Percentiles rank a stretch among this genome's conserved stretches.
phyloP scores from a whole-genome alignment of 2,888 invertebrate species.

The Melanotus villosus region DNA sequence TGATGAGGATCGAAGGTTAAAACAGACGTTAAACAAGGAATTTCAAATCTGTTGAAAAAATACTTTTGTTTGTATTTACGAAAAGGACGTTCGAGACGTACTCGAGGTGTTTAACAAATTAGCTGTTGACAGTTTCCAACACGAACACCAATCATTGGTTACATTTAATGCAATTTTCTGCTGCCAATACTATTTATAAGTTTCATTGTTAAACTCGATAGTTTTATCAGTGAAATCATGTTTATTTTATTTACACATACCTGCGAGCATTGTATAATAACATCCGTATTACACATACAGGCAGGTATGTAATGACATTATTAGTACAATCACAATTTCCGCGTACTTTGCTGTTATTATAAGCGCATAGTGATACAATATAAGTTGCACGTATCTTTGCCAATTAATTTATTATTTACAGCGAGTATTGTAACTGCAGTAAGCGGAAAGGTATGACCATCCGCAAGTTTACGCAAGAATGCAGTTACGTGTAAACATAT shows the following conservation, averaged over 20 bases:
- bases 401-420: constrained; percentile 36
- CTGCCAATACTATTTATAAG: constrained; percentile 24
- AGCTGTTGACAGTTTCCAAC: constrained; percentile 14
- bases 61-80: constrained; percentile 18
- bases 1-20: constrained; percentile 25
- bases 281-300: constrained; percentile 49
- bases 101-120: constrained; percentile 26
- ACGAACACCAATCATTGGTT: constrained; percentile 9
- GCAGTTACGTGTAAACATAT: neutral
- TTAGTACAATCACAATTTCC: constrained; percentile 48
- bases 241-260: constrained; percentile 35
- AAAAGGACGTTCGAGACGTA: constrained; percentile 16
- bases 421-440: neutral
- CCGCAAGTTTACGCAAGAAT: constrained; percentile 15
- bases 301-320: constrained; percentile 47
- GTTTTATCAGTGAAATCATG: constrained; percentile 8
- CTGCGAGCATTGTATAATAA: constrained; percentile 37
- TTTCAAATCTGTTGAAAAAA: constrained; percentile 24
- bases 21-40: constrained; percentile 21
- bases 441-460: constrained; percentile 18
- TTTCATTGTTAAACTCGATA: constrained; percentile 16
- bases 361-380: constrained; percentile 17
- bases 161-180: constrained; percentile 14
- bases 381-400: constrained; percentile 20
- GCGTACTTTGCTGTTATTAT: constrained; percentile 29